phyloP scores from a whole-genome alignment of 2,797 vertebrate genomes.

The Spinus olivaceus region DNA sequence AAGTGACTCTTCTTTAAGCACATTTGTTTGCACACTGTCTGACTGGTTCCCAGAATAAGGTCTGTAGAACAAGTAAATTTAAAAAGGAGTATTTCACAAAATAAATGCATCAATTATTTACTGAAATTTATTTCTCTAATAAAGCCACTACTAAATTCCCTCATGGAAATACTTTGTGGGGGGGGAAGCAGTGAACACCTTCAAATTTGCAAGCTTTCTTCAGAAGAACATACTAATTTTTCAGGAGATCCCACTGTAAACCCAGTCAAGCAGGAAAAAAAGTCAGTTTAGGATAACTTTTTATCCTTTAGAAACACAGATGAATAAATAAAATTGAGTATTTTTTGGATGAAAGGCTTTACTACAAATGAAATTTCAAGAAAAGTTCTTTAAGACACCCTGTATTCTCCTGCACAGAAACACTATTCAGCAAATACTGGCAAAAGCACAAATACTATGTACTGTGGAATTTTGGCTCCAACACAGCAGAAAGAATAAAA shows the following conservation, averaged over 20 bases:
- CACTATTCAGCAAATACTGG: slow-evolving; percentile 24
- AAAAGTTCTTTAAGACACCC: not conserved
- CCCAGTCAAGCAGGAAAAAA: not conserved
- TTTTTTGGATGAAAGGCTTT: not conserved
- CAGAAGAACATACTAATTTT: not conserved
- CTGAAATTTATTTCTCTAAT: not conserved
- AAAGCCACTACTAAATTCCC: not conserved
- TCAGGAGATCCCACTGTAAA: not conserved
- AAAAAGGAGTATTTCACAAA: not conserved
- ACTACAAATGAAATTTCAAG: not conserved
- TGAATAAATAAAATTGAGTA: not conserved
- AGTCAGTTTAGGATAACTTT: not conserved
- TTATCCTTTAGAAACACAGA: not conserved
- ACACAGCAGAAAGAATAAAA: not conserved
- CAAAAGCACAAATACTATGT: not conserved
- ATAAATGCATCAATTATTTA: not conserved
- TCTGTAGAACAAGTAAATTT: not conserved
- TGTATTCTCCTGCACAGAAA: slow-evolving; percentile 22
- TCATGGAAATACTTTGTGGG: not conserved
- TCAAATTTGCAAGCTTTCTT: not conserved
- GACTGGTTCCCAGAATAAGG: not conserved
- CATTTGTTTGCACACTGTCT: not conserved
- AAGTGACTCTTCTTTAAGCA: not conserved
- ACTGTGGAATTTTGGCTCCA: slow-evolving; percentile 17
- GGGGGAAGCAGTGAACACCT: not conserved